Evolutionary conservation across 1,140 invertebrate species (phyloP), one percentile per base, ranked within the genome.

Genomic region (Matsumurasca onukii): DNA sequence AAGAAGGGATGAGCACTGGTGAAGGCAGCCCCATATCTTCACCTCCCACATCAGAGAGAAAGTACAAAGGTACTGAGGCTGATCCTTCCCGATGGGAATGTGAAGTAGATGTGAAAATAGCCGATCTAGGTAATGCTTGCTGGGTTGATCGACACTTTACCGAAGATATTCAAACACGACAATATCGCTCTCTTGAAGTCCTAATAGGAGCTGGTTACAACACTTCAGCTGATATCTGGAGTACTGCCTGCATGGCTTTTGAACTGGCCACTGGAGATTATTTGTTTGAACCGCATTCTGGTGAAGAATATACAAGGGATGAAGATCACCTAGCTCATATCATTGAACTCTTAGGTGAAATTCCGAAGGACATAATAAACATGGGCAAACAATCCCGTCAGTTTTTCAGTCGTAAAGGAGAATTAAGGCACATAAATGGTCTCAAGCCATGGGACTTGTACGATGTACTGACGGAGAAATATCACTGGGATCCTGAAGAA

Each of bases 301-400:
- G 91, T 27, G 89, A 91, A 72, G 88, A 89, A 39, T 94, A 93
- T 77, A 90, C 89, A 71, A 81, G 97, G 70, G 98, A 99, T 82
- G 98, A 99, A 82, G 98, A 99, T 82, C 98, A 99, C 78, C 84
- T 99, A 72, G 98, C 98, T 39, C 97, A 99, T 78, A 98, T 99
- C 73, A 98, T 98, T 70, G 98, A 99, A 81, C 83, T 99, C 45
- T 83, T 99, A 34, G 98, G 98, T 57, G 89, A 95, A 74, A 98
- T 99, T 81, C 97, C 97, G 25, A 88, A n/a, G 73, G 83, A 89
- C 71, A 93, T 99, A 76, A 94, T 94, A 59, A 86, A 93, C 59
- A 88, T 88, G 61, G 97, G 97, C 52, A 93, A 94, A 80, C 93
- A 98, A 79, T 96, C 94, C 52, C 88, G 90, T 76, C 87, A 95